A percentile compares a stretch with the other conserved stretches of the same genome.
Evolutionary conservation across 2,113 vertebrate genomes (phyloP).

Genomic region (Balaeniceps rex): DNA sequence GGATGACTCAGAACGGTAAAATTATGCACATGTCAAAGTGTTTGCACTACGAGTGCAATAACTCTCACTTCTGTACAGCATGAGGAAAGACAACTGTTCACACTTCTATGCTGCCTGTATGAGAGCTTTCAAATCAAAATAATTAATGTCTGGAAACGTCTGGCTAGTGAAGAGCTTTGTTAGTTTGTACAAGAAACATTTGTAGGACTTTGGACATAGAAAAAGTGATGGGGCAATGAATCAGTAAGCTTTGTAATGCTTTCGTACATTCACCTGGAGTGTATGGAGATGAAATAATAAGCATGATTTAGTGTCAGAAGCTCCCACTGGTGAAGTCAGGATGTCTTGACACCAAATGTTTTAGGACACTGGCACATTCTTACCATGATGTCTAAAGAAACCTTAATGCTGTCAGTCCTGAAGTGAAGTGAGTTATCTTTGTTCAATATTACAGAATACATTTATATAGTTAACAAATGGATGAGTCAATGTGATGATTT

Average conservation of each 20-base stretch:
- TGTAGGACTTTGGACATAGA: neutral
- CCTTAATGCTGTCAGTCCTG: neutral
- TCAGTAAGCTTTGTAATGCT: neutral
- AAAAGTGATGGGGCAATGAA: neutral
- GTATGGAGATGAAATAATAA: neutral
- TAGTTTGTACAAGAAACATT: conserved; percentile 2
- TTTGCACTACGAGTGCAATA: neutral
- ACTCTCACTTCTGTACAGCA: neutral
- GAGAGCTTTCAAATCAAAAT: conserved; percentile 3
- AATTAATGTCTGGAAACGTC: neutral
- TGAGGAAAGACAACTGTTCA: neutral
- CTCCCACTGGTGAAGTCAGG: neutral
- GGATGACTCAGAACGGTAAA: neutral
- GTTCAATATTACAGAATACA: neutral
- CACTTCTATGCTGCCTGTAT: neutral
- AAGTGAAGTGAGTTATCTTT: neutral
- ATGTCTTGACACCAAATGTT: conserved; percentile 4
- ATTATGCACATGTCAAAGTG: neutral
- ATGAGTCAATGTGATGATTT: neutral
- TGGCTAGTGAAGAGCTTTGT: neutral
- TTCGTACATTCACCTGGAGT: neutral
- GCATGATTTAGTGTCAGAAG: neutral
- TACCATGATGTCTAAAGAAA: neutral
- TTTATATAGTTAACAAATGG: neutral
- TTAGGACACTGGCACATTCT: neutral